phyloP scores from a whole-genome alignment of 2,113 vertebrate genomes.

The Entelurus aequoreus region DNA sequence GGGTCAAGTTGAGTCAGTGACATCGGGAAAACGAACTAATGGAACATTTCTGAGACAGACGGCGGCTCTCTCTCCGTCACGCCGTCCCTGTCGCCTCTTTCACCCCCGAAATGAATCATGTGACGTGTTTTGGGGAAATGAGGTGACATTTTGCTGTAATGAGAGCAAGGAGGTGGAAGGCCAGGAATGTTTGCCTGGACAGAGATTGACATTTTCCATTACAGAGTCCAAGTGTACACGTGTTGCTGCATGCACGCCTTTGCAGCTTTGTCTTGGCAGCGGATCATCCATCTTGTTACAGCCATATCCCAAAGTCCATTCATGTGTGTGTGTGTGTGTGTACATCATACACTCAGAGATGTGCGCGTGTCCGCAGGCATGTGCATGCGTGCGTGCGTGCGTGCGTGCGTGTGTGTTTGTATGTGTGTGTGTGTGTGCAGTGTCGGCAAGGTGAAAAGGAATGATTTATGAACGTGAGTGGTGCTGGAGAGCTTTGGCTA shows the following conservation, averaged over 20 bases:
- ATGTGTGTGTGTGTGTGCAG: slow-evolving; percentile 20
- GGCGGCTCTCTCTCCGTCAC: slow-evolving; percentile 35
- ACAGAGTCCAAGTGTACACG: slow-evolving; percentile 74
- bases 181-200: slow-evolving; percentile 53
- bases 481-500: slow-evolving; percentile 59
- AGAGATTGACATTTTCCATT: slow-evolving; percentile 79
- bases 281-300: slow-evolving; percentile 65
- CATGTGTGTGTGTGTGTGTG: slow-evolving; percentile 36
- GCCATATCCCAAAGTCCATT: slow-evolving; percentile 53
- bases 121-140: slow-evolving; percentile 63
- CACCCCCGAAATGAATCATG: slow-evolving; percentile 64
- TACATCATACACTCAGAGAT: slow-evolving; percentile 18
- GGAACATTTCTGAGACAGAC: slow-evolving; percentile 15
- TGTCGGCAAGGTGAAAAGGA: slow-evolving; percentile 36
- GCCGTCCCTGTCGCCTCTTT: slow-evolving; percentile 31
- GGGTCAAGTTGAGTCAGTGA: background rate
- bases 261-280: slow-evolving; percentile 38
- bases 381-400: slow-evolving; percentile 17
- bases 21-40: background rate
- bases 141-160: slow-evolving; percentile 72
- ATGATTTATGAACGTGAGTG: slow-evolving; percentile 74
- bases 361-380: slow-evolving; percentile 14
- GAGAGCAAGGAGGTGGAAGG: slow-evolving; percentile 62
- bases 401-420: slow-evolving; percentile 6
- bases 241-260: slow-evolving; percentile 49